phyloP scores from a whole-genome alignment of 2,888 invertebrate species.

The Oscheius sp. region DNA sequence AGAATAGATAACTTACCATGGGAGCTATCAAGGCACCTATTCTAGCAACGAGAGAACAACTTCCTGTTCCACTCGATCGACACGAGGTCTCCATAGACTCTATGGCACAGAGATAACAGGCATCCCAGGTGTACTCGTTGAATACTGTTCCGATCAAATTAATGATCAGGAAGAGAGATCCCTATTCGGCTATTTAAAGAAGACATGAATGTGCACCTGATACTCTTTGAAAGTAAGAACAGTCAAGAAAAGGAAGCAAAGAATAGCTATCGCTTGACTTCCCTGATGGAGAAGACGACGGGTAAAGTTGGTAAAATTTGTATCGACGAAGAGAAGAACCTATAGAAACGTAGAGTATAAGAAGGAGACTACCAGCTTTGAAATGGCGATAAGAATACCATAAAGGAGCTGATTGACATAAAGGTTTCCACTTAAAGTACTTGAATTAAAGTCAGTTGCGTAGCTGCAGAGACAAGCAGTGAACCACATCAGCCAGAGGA shows the following conservation, averaged over 20 bases:
- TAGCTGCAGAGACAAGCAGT: conserved; percentile 59
- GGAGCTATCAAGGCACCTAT: conserved; percentile 67
- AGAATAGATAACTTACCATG: conserved; percentile 35
- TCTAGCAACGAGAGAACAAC: conserved; percentile 64
- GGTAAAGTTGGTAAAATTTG: conserved; percentile 58
- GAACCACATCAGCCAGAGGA: conserved; percentile 69
- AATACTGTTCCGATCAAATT: conserved; percentile 67
- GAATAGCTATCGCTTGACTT: conserved; percentile 59
- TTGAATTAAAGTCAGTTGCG: conserved; percentile 67
- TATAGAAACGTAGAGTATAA: conserved; percentile 21
- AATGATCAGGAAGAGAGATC: conserved; percentile 59
- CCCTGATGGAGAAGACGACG: conserved; percentile 66
- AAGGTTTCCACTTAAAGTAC: conserved; percentile 63
- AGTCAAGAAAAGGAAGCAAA: conserved; percentile 62
- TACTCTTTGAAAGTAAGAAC: conserved; percentile 54
- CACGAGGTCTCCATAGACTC: conserved; percentile 64
- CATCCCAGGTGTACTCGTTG: conserved; percentile 70
- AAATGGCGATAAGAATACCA: conserved; percentile 63
- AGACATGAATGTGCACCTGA: conserved; percentile 32
- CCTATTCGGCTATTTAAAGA: conserved; percentile 40
- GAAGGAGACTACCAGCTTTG: conserved; percentile 57
- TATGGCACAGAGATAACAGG: conserved; percentile 66
- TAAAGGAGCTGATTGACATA: conserved; percentile 67
- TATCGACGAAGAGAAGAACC: conserved; percentile 63
- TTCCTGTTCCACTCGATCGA: conserved; percentile 61